These are phyloP conservation scores for Philypnodon macrostomus DNA, from an alignment of 2,797 vertebrate genomes.

Conservation along the genomic window DNA sequence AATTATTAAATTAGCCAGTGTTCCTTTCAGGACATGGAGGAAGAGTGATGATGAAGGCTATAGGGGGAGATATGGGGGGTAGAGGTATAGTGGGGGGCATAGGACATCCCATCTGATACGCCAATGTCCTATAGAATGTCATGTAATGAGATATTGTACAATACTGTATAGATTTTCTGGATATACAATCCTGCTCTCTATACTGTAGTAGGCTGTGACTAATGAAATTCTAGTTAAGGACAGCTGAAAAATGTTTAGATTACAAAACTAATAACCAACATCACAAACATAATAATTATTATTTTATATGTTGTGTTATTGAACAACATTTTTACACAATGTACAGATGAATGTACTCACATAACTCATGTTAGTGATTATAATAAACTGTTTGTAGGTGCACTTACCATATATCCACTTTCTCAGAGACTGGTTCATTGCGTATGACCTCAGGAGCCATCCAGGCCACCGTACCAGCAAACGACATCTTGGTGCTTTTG, in stretches of 20 bases:
- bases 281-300: no score
- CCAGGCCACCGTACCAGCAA: slow-evolving; percentile 95
- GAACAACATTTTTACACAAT: no score
- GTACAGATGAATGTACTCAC: no score
- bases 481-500: slow-evolving; percentile 99
- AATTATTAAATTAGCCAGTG: slow-evolving; percentile 79
- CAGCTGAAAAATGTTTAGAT: slow-evolving; percentile 39
- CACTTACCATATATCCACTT: slow-evolving; percentile 94
- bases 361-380: no score
- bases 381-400: background rate
- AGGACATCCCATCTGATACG: slow-evolving; percentile 64
- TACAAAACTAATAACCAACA: background rate
- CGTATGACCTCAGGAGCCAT: slow-evolving; percentile 97
- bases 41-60: slow-evolving; percentile 63
- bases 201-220: slow-evolving; percentile 47
- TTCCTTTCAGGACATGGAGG: slow-evolving; percentile 68
- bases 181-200: slow-evolving; percentile 51
- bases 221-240: slow-evolving; percentile 51
- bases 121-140: slow-evolving; percentile 69
- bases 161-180: slow-evolving; percentile 68
- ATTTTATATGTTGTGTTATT: no score
- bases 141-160: slow-evolving; percentile 74
- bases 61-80: slow-evolving; percentile 18
- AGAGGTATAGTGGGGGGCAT: slow-evolving; percentile 24
- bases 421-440: slow-evolving; percentile 95